phyloP scores from a whole-genome alignment of 2,113 vertebrate genomes.

The Stigmatopora argus region DNA sequence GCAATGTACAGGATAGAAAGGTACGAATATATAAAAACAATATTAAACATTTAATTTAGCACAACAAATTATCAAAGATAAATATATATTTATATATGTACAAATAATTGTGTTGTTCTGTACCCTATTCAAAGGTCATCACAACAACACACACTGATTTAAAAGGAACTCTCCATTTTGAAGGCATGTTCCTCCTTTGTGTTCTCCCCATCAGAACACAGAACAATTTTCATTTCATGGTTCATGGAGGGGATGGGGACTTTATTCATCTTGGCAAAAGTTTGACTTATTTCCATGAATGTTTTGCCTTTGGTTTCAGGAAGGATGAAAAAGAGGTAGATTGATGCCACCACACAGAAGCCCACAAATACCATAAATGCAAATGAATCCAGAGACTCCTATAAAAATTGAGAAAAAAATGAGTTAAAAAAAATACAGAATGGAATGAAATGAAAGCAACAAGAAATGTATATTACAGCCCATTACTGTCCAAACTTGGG shows the following conservation, averaged over 20 bases:
- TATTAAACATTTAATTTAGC: background rate
- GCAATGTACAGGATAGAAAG: too few species aligned
- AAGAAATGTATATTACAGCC: background rate
- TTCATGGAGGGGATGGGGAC: slow-evolving; percentile 28
- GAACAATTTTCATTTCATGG: slow-evolving; percentile 68
- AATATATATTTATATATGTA: background rate
- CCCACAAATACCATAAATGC: slow-evolving; percentile 86
- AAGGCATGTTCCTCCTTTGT: slow-evolving; percentile 29
- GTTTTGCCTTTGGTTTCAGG: slow-evolving; percentile 97
- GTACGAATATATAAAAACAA: background rate
- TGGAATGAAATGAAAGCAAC: background rate
- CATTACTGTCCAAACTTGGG: too few species aligned
- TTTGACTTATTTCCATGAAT: slow-evolving; percentile 83
- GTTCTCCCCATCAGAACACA: slow-evolving; percentile 36
- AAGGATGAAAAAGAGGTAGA: slow-evolving; percentile 80
- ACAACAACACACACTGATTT: slow-evolving; percentile 2
- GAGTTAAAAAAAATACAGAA: background rate
- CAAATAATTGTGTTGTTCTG: background rate
- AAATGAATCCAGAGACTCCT: slow-evolving; percentile 78
- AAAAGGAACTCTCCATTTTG: slow-evolving; percentile 63
- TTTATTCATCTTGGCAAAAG: slow-evolving; percentile 85
- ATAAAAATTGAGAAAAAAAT: slow-evolving; percentile 19
- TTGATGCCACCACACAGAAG: slow-evolving; percentile 71
- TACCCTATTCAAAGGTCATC: background rate
- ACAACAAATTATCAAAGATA: background rate